Conservation (phyloP, 37 sponge, comb jelly and placozoan species). For the Oscarella lobularis region DNA sequence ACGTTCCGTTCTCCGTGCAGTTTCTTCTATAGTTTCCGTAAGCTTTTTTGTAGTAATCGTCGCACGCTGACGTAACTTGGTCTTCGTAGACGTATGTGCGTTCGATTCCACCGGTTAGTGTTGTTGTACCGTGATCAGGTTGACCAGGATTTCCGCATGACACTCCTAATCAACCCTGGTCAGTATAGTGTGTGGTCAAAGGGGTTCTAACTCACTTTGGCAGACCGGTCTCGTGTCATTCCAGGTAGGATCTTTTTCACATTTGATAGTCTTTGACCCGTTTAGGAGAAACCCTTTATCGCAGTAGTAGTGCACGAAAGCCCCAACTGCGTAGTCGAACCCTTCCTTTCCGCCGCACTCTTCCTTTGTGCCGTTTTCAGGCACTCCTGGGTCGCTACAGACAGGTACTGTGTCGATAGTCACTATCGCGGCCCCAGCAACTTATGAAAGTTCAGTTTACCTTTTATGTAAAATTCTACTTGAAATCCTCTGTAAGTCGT, state of each 20-base stretch:
- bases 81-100: neutral
- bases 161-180: neutral
- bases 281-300: neutral
- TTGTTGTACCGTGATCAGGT: neutral
- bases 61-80: neutral
- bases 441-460: neutral
- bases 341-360: neutral
- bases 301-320: neutral
- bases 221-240: neutral
- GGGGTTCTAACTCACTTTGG: neutral
- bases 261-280: neutral
- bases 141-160: neutral
- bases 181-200: neutral
- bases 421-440: neutral
- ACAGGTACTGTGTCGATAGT: too few relatives aligned
- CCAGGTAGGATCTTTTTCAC: neutral
- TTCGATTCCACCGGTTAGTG: neutral
- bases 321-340: neutral
- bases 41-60: neutral
- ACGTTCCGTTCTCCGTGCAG: neutral
- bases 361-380: neutral
- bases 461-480: neutral
- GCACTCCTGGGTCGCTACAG: neutral
- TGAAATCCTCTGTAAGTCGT: neutral
- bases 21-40: neutral